Percentiles rank a stretch among this genome's conserved stretches.
Conservation (phyloP, 2,797 vertebrate genomes). For the Tympanoctomys barrerae region DNA sequence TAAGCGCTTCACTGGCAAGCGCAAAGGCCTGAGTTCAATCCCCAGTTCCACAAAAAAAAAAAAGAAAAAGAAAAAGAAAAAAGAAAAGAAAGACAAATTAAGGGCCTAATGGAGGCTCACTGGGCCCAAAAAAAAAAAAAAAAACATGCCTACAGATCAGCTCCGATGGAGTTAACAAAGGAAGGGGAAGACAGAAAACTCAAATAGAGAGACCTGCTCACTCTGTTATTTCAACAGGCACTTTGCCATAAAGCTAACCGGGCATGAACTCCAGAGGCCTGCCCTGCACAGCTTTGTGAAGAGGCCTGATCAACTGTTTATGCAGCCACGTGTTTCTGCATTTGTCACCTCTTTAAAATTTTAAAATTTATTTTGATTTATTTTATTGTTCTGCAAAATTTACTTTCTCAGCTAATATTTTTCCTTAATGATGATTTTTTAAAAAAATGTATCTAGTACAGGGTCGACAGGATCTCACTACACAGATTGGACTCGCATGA, state of each 20-base stretch:
- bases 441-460: no score
- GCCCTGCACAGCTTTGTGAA: neutral
- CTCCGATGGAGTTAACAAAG: neutral
- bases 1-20: no score
- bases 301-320: neutral
- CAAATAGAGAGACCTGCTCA: neutral
- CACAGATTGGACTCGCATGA: no score
- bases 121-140: neutral
- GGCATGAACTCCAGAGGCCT: neutral
- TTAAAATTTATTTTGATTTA: conserved; percentile 10
- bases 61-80: no score
- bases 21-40: no score
- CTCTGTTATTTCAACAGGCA: neutral
- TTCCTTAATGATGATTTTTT: neutral
- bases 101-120: neutral
- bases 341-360: neutral
- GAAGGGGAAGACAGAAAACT: neutral
- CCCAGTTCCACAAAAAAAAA: no score
- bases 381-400: conserved; percentile 18
- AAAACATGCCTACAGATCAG: neutral
- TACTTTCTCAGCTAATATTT: neutral
- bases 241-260: neutral
- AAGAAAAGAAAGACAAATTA: neutral
- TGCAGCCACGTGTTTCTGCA: neutral
- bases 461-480: no score